Evolutionary conservation across 2,113 vertebrate species (phyloP), one percentile per base, ranked within the genome.

Genomic region (Condylura cristata): DNA sequence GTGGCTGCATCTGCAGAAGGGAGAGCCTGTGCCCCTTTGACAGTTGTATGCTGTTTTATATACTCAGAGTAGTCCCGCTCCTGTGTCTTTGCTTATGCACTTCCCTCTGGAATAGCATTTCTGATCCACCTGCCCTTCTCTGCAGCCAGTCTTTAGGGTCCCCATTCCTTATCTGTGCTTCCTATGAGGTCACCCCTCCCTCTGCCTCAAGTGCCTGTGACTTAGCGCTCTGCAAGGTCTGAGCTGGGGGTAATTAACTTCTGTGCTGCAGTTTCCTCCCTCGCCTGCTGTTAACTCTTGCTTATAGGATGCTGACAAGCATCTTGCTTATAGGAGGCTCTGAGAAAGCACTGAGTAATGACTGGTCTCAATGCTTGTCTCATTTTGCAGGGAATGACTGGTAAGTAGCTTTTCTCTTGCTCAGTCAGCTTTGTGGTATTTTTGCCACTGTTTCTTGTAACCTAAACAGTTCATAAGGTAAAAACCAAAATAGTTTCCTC

Each of bases 201-300:
- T 80, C 74, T 83, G 34, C 37, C 30, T 90, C 60, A 18, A 2
- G 18, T 44, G 4, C 58, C 28, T 1, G 1, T 68, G 68, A 71
- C 76, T 88, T 95, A 61, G 8, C 34, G 48, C 75, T 91, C 41
- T 94, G 61, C 60, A 86, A 81, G 18, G 28, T 76, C 32, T 8
- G 3, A 46, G 80, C 32, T 61, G 34, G 22, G 70, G 66, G 28
- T 84, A 72, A 78, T 94, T 87, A 79, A 71, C 75, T 74, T 92
- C 92, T 85, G 46, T 87, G 37, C 34, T 82, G 46, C 20, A 17
- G 78, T 48, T 75, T 53, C 37, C 74, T 70, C 81, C 44, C 34
- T 53, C 48, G 26, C 46, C 89, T 11, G 18, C 46, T 61, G 10
- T 22, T 63, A 60, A 71, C 48, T 58, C 66, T 79, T 26, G 63